Base-by-base conservation (phyloP, 2,888 invertebrate species). In the Dastarcus helophoroides region DNA sequence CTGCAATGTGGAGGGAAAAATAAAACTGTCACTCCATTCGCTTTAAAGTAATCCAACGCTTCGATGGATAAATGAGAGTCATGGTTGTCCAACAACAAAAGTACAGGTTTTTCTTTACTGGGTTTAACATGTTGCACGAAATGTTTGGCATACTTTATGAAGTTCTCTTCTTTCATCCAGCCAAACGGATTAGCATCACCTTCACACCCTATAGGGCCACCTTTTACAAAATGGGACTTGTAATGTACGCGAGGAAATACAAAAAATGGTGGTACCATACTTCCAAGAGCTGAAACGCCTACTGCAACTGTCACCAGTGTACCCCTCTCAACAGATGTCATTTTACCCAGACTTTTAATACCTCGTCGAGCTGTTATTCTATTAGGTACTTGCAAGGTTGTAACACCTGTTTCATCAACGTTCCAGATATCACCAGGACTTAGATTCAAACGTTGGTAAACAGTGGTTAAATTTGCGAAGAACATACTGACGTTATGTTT, bases 331-430 rank as follows among this genome's bases (percentile, higher is more conserved):
- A 11, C 19, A 12, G 19, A 29, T 19, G 19, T 29, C 17, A 29
- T 29, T 19, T 19, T 4, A 7, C 51, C 51, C 8, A 57, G 40
- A 35, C 56, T 50, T 29, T 47, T 50, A 3, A 31, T 23, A 7
- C 53, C 54, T 36, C 42, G 44, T 22, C 35, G 37, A 6, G 52
- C 54, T 28, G 58, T 26, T n/a, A 59, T 33, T 41, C 24, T 39
- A 24, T 38, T 30, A 3, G 58, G 57, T 33, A 47, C 53, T 32
- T 58, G 56, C 2, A 61, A 59, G 2, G 58, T 59, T 5, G 58
- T 56, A 1, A 57, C 37, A 1, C 54, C 58, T 2, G 54, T 53
- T 41, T 60, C 54, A 30, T 58, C 57, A 10, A 53, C 37, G 40
- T 62, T 60, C 33, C 43, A 61, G 24, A 61, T 56, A 38, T 56